phyloP scores from a whole-genome alignment of 2,888 invertebrate genomes.

The Leucophenga montana region DNA sequence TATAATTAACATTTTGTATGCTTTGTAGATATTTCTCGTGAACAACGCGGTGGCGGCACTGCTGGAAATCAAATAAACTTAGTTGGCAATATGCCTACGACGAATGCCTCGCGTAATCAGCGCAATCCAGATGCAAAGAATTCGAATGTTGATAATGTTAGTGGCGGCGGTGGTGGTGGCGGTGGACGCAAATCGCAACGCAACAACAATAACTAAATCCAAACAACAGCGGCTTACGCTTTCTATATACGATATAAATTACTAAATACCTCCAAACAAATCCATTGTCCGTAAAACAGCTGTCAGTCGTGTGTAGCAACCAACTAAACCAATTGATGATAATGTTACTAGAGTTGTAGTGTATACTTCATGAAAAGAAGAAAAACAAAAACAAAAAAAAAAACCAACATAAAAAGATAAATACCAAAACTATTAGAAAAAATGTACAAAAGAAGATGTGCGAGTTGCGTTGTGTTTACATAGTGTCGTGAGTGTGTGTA shows the following conservation, averaged over 20 bases:
- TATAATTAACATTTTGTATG: neutral
- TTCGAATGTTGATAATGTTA: slow-evolving; percentile 37
- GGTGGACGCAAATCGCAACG: slow-evolving; percentile 69
- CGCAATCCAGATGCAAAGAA: slow-evolving; percentile 38
- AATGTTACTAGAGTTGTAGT: too few relatives aligned
- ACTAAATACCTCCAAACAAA: neutral
- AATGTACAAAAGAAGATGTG: neutral
- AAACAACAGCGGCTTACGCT: slow-evolving; percentile 36
- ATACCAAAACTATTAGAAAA: too few relatives aligned
- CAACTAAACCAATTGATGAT: neutral
- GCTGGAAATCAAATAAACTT: slow-evolving; percentile 9
- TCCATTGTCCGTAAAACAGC: slow-evolving; percentile 12
- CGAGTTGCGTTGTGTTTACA: neutral
- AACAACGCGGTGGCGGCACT: slow-evolving; percentile 15
- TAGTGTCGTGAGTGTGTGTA: neutral
- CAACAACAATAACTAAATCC: slow-evolving; percentile 56
- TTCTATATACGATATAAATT: too few relatives aligned
- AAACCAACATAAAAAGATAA: too few relatives aligned
- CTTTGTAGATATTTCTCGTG: slow-evolving; percentile 15
- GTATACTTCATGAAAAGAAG: too few relatives aligned
- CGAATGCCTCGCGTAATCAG: slow-evolving; percentile 38
- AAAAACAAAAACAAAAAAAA: too few relatives aligned
- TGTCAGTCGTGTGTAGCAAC: slow-evolving; percentile 23
- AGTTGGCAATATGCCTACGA: slow-evolving; percentile 46
- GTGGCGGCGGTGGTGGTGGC: slow-evolving; percentile 43